Evolutionary conservation across 2,113 vertebrate genomes (phyloP), one percentile per base, ranked within the genome.

Genomic region (Eudorcas thomsonii): DNA sequence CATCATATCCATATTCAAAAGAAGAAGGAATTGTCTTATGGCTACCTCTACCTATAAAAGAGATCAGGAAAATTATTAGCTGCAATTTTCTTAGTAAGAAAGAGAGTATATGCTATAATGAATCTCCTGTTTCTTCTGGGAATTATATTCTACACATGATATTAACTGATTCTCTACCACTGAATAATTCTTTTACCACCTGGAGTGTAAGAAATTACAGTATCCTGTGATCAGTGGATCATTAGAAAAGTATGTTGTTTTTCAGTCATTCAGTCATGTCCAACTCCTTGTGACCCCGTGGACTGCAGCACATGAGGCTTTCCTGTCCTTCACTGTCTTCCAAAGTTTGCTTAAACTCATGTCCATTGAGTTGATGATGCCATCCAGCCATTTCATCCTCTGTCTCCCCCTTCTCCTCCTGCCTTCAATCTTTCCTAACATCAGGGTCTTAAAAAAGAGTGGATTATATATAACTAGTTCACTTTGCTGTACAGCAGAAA

Each of bases 261-360:
- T 71, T 43, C 21, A 15, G 5, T 43, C 6, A 11, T 43, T 25
- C 71, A 25, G 6, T 43, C 0, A 0, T 14, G 36, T 43, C 71
- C 67, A 74, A 39, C 67, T 74, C 67, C 23, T 74, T 77, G 39
- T 77, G 71, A 77, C 71, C 39, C 23, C 39, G 7, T 43, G 71
- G 71, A 43, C 39, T 39, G 21, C 6, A 43, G 23, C 71, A 77
- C 0, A 0, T 6, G 3, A 43, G 71, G 23, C 71, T 26, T 74
- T 25, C 36, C 71, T 77, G 71, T 77, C 71, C 71, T 77, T 77
- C 36, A 43, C 23, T 43, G 39, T 77, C 36, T 43, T 43, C 23
- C 6, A 43, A 6, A 15, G 39, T 14, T 43, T 77, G 39, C 23
- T 74, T 3, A 77, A 43, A 43, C 71, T 77, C 36, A 43, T 26